Base-by-base conservation (phyloP, 2,797 vertebrate genomes). In the Adelosebastes latens region DNA sequence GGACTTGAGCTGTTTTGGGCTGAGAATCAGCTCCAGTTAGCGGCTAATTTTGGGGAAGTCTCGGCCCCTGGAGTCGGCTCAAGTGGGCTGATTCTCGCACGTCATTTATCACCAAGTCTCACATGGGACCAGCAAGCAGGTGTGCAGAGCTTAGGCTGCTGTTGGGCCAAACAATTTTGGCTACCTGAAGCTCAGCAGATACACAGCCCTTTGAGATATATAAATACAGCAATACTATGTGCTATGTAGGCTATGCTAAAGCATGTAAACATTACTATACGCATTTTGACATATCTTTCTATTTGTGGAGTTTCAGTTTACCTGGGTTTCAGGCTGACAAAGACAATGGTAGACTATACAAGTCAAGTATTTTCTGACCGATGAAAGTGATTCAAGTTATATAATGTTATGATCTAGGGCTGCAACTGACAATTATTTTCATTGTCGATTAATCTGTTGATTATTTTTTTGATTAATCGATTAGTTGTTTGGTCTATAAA, bases 101-200 rank as follows among this genome's bases (percentile, higher is more conserved):
- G n/a, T 83, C 34, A 55, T 74, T 87, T 76, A 62, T 80, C 53
- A 72, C 20, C 16, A 31, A 55, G 46, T 60, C 69, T 65, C 58
- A 77, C 66, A 22, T 8, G 20, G 61, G 61, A 72, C 64, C 46
- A 67, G 67, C 25, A 36, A 75, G 73, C 66, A 81, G 76, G 82
- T 90, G 80, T 62, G 62, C 49, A 5, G 64, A 69, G 39, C 22
- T 59, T 6, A 36, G 11, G 25, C 46, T 6, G 25, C 46, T 52
- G 36, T 8, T 34, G 53, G 20, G 71, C 36, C 64, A 68, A 79
- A 77, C 24, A 9, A 24, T 29, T 22, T 56, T 59, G 60, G 46
- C 78, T 27, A 68, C 39, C 46, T 53, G 64, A 52, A 14, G 46
- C 46, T 67, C 31, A 65, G 32, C 67, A 13, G 22, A 80, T 22